A percentile compares a stretch with the other conserved stretches of the same genome.
Conservation (phyloP, 1,140 invertebrate genomes). For the Triops longicaudatus region DNA sequence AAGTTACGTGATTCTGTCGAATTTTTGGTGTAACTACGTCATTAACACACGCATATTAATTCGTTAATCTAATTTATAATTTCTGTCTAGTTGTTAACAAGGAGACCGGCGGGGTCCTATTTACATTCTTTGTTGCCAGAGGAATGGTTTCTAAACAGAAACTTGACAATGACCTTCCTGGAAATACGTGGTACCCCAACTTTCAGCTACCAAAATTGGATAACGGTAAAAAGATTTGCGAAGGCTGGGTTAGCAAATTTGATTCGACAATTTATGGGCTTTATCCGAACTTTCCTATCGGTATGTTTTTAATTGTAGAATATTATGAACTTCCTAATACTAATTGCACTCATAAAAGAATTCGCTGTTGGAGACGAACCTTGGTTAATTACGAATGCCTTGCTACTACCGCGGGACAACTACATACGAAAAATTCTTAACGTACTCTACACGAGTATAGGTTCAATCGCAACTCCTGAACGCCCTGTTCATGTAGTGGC, state of each 20-base stretch:
- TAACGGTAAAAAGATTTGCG: background rate
- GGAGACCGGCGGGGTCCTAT: background rate
- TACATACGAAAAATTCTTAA: background rate
- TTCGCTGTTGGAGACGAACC: background rate
- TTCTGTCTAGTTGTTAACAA: background rate
- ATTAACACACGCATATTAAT: background rate
- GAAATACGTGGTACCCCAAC: background rate
- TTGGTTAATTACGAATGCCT: background rate
- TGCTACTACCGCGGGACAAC: background rate
- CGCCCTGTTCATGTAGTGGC: background rate
- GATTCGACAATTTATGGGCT: background rate
- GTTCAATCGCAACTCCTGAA: background rate
- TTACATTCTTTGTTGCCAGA: background rate
- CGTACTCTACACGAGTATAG: background rate
- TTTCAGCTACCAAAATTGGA: background rate
- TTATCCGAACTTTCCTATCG: background rate
- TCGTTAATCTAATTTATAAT: background rate
- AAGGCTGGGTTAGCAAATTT: background rate
- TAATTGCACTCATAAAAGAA: background rate
- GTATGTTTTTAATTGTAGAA: background rate
- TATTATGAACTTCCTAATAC: background rate
- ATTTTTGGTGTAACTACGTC: background rate
- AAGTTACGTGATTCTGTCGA: background rate
- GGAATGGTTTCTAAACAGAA: background rate
- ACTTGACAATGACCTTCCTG: background rate